These are phyloP conservation scores for Arge pagana DNA, from an alignment of 2,888 invertebrate genomes.

Conservation along the genomic window DNA sequence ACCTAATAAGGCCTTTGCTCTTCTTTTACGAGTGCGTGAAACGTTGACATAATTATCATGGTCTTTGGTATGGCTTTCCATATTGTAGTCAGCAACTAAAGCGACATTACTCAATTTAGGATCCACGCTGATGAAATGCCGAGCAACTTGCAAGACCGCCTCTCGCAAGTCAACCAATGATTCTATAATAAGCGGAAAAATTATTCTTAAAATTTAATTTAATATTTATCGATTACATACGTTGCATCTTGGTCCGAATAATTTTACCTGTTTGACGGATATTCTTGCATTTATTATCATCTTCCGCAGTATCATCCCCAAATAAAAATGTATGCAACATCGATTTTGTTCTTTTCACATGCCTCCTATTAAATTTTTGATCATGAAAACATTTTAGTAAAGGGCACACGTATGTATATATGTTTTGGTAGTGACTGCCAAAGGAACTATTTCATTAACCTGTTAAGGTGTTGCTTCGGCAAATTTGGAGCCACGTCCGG, in stretches of 20 bases:
- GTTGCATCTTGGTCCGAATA: slow-evolving; percentile 7
- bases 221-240: no score
- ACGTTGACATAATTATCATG: slow-evolving; percentile 95
- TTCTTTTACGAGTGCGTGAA: slow-evolving; percentile 80
- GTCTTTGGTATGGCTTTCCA: slow-evolving; percentile 94
- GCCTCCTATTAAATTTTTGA: slow-evolving; percentile 65
- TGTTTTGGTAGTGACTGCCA: slow-evolving; percentile 1
- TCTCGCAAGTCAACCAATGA: slow-evolving; percentile 96
- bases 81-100: slow-evolving; percentile 89
- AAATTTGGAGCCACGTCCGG: slow-evolving; percentile 88
- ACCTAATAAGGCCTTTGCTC: slow-evolving; percentile 92
- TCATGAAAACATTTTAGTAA: slow-evolving; percentile 16
- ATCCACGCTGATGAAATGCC: slow-evolving; percentile 94
- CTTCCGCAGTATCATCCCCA: slow-evolving; percentile 77
- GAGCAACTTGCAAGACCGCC: slow-evolving; percentile 88
- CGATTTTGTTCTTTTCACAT: slow-evolving; percentile 89
- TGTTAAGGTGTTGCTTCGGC: slow-evolving; percentile 88
- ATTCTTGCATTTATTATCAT: slow-evolving; percentile 92
- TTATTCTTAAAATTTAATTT: background rate
- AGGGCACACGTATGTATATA: no score
- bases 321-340: slow-evolving; percentile 87
- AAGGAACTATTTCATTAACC: slow-evolving; percentile 50
- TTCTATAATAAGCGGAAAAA: slow-evolving; percentile 62
- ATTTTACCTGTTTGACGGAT: slow-evolving; percentile 86
- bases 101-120: slow-evolving; percentile 83